Evolutionary conservation across 2,888 invertebrate species (phyloP), one percentile per base, ranked within the genome.

Genomic region (Rhabditoides inermis): DNA sequence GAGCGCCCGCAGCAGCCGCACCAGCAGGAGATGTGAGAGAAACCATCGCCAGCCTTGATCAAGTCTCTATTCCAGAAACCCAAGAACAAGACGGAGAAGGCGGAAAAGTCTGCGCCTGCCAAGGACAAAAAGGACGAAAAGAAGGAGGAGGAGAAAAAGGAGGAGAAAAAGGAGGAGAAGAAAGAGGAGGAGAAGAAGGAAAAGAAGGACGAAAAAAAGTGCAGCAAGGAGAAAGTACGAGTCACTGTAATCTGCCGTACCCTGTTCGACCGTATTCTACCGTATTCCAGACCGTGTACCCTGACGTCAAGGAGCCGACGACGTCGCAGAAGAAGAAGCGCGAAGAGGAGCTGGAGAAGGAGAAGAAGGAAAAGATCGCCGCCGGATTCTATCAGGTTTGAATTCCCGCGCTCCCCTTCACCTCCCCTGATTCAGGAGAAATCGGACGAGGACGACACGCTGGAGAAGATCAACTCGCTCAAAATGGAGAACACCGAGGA

Each of bases 391-490:
- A 39, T 20, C 40, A 39, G n/a, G n/a, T n/a, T n/a, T n/a, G n/a
- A n/a, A n/a, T n/a, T n/a, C n/a, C n/a, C n/a, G n/a, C n/a, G n/a
- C n/a, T n/a, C n/a, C n/a, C n/a, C n/a, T n/a, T n/a, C n/a, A n/a
- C n/a, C n/a, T n/a, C n/a, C n/a, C n/a, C n/a, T n/a, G n/a, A n/a
- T n/a, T n/a, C n/a, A n/a, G 20, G 40, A 39, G 20, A 39, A 39
- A 18, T n/a, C n/a, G n/a, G 40, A 39, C 22, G 40, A 39, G 15
- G 40, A 39, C 22, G 40, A 39, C 40, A 39, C 40, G 1, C 40
- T 39, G n/a, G 40, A 39, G 40, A 39, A 39, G 40, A 39, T 39
- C 40, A 39, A 39, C 7, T 39, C 40, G 40, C 22, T 39, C 7
- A 20, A 39, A 20, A 20, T 39, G 40, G 40, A 39, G 22, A 12